Base-by-base conservation (phyloP, 2,888 invertebrate species). In the Phymatocera aterrima region DNA sequence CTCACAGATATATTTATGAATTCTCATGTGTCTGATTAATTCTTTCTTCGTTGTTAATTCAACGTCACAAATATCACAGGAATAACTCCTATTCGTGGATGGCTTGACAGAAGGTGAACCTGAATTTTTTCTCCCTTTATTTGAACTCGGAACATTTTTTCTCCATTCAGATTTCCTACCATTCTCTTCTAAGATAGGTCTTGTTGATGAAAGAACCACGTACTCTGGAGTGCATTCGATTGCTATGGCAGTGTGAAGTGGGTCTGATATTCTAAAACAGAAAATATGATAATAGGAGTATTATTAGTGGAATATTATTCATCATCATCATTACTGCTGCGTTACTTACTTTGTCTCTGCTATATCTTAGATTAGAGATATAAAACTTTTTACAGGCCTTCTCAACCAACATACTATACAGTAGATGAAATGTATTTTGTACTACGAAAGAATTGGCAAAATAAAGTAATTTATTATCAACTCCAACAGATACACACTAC, bases 1-100 rank as follows among this genome's bases (percentile, higher is more conserved):
- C 4, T 81, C 5, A 60, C 86, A 84, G 15, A 81, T 80, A 74
- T 85, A 77, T 40, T 51, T 77, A 24, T 79, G 79, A 0, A 77
- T 21, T 15, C 24, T 82, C 79, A 85, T 15, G 54, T 86, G 86
- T 0, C 83, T 80, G 1, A 79, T 79, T 0, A 86, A 72, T 12
- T 60, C 64, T 21, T 18, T 78, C 40, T 81, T 81, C 43, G 78
- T 78, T 15, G 74, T 57, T n/a, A 70, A 78, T 10, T 54, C 54
- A 3, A 61, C 61, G 8, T 60, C 21, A 60, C 81, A 81, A 57
- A 64, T 48, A 40, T 74, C 46, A 37, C 81, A 81, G 1, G 61
- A 74, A 54, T 78, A 78, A 31, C 60, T 60, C 46, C n/a, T 70
- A 12, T 1, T n/a, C 21, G 8, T 64, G 24, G 24, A 12, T 34